phyloP scores from a whole-genome alignment of 1,140 invertebrate species.

The Neoseiulus cucumeris region DNA sequence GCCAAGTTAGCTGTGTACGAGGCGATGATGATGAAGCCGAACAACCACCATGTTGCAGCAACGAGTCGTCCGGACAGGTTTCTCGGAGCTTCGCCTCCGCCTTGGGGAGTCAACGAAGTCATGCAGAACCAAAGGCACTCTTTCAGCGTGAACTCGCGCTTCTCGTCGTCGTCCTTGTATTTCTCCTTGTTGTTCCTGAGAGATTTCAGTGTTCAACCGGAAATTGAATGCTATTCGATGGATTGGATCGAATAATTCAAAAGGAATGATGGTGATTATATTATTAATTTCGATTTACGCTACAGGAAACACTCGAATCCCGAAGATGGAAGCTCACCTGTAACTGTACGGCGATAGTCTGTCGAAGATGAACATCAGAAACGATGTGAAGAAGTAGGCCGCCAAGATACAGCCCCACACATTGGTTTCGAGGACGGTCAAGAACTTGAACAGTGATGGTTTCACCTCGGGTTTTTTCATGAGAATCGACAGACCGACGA shows the following conservation, averaged over 20 bases:
- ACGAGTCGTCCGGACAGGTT: conserved; percentile 75
- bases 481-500: conserved; percentile 78
- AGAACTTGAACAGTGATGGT: conserved; percentile 84
- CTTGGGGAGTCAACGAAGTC: conserved; percentile 86
- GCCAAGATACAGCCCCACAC: conserved; percentile 90
- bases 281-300: too few relatives aligned
- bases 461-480: conserved; percentile 56
- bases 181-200: conserved; percentile 74
- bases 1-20: conserved; percentile 93
- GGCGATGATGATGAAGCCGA: conserved; percentile 94
- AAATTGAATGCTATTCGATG: too few relatives aligned
- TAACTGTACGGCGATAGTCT: conserved; percentile 88
- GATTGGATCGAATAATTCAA: too few relatives aligned
- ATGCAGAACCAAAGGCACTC: conserved; percentile 98
- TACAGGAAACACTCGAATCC: too few relatives aligned
- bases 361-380: conserved; percentile 87
- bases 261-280: too few relatives aligned
- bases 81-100: conserved; percentile 86
- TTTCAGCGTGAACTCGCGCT: conserved; percentile 80
- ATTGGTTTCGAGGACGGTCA: conserved; percentile 80
- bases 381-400: conserved; percentile 71
- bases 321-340: conserved; percentile 5
- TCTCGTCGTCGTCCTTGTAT: conserved; percentile 80
- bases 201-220: conserved; percentile 13
- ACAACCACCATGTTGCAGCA: conserved; percentile 92